These are phyloP conservation scores for Coryphaenoides rupestris DNA, from an alignment of 2,113 vertebrate genomes.

Conservation along the genomic window DNA sequence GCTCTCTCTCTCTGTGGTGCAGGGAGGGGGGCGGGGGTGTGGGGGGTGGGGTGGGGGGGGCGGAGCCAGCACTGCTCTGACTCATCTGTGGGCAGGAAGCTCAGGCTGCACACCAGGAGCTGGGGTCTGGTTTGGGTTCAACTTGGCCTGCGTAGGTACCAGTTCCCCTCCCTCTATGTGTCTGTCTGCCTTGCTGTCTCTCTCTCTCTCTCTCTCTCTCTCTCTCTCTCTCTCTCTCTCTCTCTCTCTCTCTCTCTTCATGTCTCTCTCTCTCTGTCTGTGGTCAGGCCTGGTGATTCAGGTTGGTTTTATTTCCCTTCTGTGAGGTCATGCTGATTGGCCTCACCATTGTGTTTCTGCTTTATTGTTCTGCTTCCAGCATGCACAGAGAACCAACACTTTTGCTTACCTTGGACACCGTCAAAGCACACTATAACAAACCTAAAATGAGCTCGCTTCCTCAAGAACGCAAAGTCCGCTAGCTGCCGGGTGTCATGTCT, in stretches of 20 bases:
- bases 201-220: neutral
- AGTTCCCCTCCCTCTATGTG: neutral
- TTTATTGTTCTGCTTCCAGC: slow-evolving; percentile 49
- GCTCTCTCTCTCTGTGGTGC: no score
- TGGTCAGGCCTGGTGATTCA: slow-evolving; percentile 56
- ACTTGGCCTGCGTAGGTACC: no score
- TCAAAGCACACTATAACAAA: neutral
- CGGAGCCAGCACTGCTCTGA: no score
- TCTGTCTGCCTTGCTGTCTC: neutral
- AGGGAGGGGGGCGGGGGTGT: no score
- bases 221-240: slow-evolving; percentile 29
- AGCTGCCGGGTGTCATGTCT: no score
- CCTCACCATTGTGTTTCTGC: slow-evolving; percentile 47
- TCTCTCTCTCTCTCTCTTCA: slow-evolving; percentile 15
- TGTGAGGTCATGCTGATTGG: slow-evolving; percentile 39
- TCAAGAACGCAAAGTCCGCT: no score
- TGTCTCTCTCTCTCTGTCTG: slow-evolving; percentile 41
- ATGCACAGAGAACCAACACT: slow-evolving; percentile 16
- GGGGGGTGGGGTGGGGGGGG: no score
- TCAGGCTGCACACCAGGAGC: no score
- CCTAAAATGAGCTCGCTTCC: no score
- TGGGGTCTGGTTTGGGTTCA: no score
- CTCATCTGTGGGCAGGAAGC: no score
- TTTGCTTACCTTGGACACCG: slow-evolving; percentile 42
- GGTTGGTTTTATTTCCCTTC: slow-evolving; percentile 45